A percentile compares a stretch with the other conserved stretches of the same genome.
Evolutionary conservation across 2,113 vertebrate species (phyloP).

Genomic region (Laticauda colubrina): DNA sequence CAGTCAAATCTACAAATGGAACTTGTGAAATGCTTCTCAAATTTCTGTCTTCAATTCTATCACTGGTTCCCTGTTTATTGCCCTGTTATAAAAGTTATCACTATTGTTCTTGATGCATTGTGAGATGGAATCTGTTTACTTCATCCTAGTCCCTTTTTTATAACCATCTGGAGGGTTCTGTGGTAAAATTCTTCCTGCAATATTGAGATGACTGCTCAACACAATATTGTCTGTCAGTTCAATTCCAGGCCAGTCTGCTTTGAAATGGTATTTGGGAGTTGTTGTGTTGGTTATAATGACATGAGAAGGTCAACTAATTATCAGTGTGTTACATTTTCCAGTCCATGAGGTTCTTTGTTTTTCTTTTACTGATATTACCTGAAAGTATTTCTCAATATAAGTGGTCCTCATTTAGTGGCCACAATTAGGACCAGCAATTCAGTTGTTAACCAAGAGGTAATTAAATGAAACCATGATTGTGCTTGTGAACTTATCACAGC

Average conservation of each 20-base stretch:
- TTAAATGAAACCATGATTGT: neutral
- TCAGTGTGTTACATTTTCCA: neutral
- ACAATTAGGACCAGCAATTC: neutral
- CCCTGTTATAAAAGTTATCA: neutral
- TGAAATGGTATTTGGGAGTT: neutral
- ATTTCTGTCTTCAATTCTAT: neutral
- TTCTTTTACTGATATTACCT: neutral
- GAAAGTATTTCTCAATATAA: neutral
- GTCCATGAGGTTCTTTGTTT: neutral
- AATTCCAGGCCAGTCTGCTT: neutral
- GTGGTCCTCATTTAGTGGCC: neutral
- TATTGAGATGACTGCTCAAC: neutral
- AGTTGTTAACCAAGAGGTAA: neutral
- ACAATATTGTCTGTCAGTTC: neutral
- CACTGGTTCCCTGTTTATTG: neutral
- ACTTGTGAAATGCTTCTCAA: neutral
- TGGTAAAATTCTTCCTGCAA: neutral
- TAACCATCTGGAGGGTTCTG: neutral
- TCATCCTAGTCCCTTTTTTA: neutral
- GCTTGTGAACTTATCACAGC: neutral
- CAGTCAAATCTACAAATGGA: neutral
- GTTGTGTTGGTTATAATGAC: neutral
- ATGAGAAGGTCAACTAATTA: neutral
- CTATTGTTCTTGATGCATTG: neutral
- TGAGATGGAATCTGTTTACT: neutral